Percentiles rank a stretch among this genome's conserved stretches.
Evolutionary conservation across 2,113 vertebrate species (phyloP).

Genomic region (Porphyrio hochstetteri): DNA sequence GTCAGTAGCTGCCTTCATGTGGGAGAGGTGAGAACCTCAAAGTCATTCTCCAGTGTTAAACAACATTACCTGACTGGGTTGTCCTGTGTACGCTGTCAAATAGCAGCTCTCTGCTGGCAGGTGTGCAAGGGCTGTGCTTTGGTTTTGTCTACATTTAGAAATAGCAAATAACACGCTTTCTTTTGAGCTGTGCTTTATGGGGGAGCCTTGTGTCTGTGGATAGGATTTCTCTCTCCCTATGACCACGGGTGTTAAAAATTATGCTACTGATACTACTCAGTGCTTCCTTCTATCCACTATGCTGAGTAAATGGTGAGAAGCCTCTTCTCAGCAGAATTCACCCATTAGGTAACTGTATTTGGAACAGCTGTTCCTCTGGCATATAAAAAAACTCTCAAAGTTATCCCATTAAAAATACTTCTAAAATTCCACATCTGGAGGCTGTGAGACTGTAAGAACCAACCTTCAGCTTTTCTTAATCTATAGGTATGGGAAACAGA

Average conservation of each 20-base stretch:
- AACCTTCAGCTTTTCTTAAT: background rate
- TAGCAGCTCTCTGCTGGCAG: background rate
- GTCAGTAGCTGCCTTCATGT: conserved; percentile 15
- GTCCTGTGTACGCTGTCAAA: background rate
- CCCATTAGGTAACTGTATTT: background rate
- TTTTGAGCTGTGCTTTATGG: background rate
- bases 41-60: background rate
- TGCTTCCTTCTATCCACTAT: background rate
- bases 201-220: background rate
- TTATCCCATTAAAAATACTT: background rate
- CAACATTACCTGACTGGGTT: accelerated
- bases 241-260: background rate
- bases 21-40: conserved; percentile 66
- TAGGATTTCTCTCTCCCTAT: background rate
- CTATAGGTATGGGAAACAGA: background rate
- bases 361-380: background rate
- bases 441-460: background rate
- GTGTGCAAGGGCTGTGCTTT: background rate
- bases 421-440: background rate
- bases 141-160: background rate
- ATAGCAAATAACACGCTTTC: background rate
- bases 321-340: background rate
- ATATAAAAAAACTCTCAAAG: background rate
- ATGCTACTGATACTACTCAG: background rate
- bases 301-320: background rate